Percentiles rank a stretch among this genome's conserved stretches.
These are phyloP conservation scores for Drosophila parvula DNA, from an alignment of 1,140 invertebrate genomes.

Conservation along the genomic window DNA sequence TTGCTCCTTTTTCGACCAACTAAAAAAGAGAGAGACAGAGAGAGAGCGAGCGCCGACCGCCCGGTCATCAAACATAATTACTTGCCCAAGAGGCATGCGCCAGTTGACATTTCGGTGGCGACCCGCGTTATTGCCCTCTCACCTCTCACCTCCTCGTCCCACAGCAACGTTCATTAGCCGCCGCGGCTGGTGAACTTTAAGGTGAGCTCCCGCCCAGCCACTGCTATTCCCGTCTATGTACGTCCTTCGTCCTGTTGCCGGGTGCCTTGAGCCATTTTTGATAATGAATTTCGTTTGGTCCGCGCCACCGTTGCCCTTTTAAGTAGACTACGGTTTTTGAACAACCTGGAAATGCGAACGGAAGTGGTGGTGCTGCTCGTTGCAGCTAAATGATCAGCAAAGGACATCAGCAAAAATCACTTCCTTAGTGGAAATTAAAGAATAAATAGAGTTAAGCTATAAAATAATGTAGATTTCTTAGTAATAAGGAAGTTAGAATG, in stretches of 20 bases:
- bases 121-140: conserved; percentile 19
- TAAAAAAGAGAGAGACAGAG: conserved; percentile 18
- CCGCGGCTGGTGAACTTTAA: conserved; percentile 51
- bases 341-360: conserved; percentile 15
- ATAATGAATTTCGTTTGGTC: conserved; percentile 64
- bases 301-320: conserved; percentile 32
- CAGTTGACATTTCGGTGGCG: conserved; percentile 65
- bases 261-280: conserved; percentile 49
- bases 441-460: neutral
- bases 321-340: conserved; percentile 50
- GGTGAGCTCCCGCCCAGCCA: conserved; percentile 26
- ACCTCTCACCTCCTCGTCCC: no score
- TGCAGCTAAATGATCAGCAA: conserved; percentile 42
- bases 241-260: conserved; percentile 18
- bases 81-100: conserved; percentile 73
- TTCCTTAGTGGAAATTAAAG: neutral
- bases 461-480: no score
- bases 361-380: conserved; percentile 8
- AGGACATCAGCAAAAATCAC: neutral
- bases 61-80: conserved; percentile 77
- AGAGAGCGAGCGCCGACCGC: conserved; percentile 10
- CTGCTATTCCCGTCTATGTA: neutral
- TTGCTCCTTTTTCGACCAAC: conserved; percentile 22
- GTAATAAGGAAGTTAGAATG: neutral
- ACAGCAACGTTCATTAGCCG: conserved; percentile 50